These are phyloP conservation scores for Anarhynchus alexandrinus DNA, from an alignment of 2,113 vertebrate genomes.

Conservation along the genomic window DNA sequence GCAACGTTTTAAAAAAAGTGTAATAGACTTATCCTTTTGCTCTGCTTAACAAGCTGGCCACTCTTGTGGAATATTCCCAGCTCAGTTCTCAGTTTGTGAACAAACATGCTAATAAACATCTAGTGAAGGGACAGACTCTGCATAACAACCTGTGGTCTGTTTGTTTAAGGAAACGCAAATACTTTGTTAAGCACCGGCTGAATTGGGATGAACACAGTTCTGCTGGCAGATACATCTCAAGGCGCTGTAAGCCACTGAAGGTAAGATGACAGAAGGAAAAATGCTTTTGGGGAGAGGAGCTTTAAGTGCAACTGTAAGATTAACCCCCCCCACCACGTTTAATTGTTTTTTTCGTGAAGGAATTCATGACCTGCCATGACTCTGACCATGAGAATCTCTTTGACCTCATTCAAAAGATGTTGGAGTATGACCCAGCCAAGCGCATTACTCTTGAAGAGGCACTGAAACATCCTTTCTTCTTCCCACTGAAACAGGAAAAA, in stretches of 20 bases:
- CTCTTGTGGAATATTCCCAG: background rate
- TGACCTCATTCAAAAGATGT: conserved; percentile 86
- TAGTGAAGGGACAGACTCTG: too few species aligned
- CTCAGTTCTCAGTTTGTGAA: background rate
- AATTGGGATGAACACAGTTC: conserved; percentile 84
- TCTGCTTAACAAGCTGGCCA: background rate
- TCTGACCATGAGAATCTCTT: conserved; percentile 82
- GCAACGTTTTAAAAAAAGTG: background rate
- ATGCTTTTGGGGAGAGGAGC: background rate
- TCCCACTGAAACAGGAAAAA: background rate
- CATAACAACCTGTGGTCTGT: background rate
- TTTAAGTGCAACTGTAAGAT: rapidly evolving
- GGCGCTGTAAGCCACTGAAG: conserved; percentile 84
- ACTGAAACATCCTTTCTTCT: conserved; percentile 82
- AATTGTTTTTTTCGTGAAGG: conserved; percentile 49
- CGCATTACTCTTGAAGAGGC: conserved; percentile 82
- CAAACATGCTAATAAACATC: rapidly evolving
- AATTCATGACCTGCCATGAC: conserved; percentile 81
- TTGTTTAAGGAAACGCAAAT: conserved; percentile 77
- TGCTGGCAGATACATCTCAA: conserved; percentile 81
- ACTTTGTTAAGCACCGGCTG: conserved; percentile 74
- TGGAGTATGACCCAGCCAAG: conserved; percentile 82
- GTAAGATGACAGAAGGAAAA: conserved; percentile 30
- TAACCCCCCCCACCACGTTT: rapidly evolving
- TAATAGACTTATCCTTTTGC: background rate